Base-by-base conservation (phyloP, 2,113 vertebrate genomes). In the Phocoena sinus region DNA sequence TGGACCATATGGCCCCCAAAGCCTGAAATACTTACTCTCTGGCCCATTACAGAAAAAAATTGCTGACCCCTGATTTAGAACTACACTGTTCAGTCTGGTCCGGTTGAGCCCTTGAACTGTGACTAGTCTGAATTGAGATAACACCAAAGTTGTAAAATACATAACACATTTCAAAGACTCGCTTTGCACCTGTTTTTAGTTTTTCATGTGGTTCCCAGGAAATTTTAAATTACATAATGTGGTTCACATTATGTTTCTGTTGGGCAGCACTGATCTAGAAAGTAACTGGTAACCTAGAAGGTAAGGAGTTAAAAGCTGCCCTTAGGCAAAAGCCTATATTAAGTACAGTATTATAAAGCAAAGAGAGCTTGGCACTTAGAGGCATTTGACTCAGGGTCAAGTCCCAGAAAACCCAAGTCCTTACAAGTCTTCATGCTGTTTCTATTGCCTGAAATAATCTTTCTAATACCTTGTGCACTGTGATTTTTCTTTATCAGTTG, bases 401-500 rank as follows among this genome's bases (percentile, higher is more conserved):
- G 41, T 76, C 60, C 36, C n/a, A 38, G 50, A 60, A 80, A 85
- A 81, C 26, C 44, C 26, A 62, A 73, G 41, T 74, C 62, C 36
- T 67, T 28, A 15, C 2, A 83, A 83, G 58, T 65, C 47, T 93
- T 73, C 12, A 14, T 73, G 33, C 4, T 65, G 6, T 76, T 67
- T 89, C 21, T 23, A 89, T 62, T 80, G 58, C 62, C 50, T 89
- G 65, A 63, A 74, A 87, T 76, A 76, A n/a, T 58, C 53, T 82
- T 85, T 82, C 68, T 70, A 87, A 53, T 23, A 71, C 62, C 53
- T 50, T 77, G n/a, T 74, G 93, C 58, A 65, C 26, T 8, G 15
- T 86, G 11, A 90, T 50, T 95, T 96, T 89, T 89, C 71, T 74
- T 85, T 86, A 63, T 93, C 13, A 68, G 76, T 89, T 87, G 80